phyloP scores from a whole-genome alignment of 2,888 invertebrate species.

The Cantharis rufa region DNA sequence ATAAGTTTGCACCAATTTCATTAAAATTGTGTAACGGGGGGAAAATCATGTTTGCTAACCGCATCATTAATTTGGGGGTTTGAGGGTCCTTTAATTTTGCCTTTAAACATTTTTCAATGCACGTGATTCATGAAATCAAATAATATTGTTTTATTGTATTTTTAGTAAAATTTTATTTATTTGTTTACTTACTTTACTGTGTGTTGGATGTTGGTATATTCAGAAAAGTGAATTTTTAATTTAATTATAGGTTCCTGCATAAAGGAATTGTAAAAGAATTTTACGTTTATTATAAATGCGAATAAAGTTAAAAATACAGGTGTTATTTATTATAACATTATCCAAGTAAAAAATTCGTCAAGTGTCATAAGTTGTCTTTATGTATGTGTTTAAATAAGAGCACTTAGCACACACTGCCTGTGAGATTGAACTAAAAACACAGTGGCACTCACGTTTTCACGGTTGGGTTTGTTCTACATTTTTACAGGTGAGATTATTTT shows the following conservation, averaged over 20 bases:
- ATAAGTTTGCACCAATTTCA: background rate
- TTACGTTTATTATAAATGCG: constrained; percentile 26
- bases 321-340: constrained; percentile 2
- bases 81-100: background rate
- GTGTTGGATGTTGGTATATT: constrained; percentile 1
- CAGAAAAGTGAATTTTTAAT: constrained; percentile 32
- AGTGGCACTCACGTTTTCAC: constrained; percentile 33
- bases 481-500: constrained; percentile 40
- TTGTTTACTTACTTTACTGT: background rate
- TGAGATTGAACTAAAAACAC: constrained; percentile 35
- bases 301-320: constrained; percentile 21
- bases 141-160: background rate
- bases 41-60: background rate
- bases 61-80: background rate
- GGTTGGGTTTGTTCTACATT: constrained; percentile 29
- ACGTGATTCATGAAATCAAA: background rate
- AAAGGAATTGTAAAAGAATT: constrained; percentile 29
- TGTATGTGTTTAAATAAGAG: constrained; percentile 38
- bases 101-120: background rate
- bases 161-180: background rate
- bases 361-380: constrained; percentile 15
- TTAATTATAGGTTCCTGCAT: constrained; percentile 34
- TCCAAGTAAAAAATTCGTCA: constrained; percentile 17
- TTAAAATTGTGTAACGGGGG: background rate
- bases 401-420: constrained; percentile 34